Percentiles rank a stretch among this genome's conserved stretches.
Evolutionary conservation across 2,113 vertebrate genomes (phyloP).

Genomic region (Gyps fulvus): DNA sequence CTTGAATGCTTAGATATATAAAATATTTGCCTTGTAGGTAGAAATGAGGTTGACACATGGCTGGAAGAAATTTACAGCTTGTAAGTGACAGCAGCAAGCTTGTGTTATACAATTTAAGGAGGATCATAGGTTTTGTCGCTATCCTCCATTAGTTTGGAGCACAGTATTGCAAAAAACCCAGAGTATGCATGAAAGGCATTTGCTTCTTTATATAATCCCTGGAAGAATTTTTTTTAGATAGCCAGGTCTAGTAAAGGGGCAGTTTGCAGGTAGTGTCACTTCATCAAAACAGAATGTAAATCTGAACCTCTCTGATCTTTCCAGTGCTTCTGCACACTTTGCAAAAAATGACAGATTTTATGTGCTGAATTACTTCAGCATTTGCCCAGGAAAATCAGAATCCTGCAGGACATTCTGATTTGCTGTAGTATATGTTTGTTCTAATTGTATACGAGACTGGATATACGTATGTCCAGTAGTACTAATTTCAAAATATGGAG

Average conservation of each 20-base stretch:
- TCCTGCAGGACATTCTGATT: neutral
- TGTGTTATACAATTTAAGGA: neutral
- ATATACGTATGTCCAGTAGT: neutral
- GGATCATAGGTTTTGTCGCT: neutral
- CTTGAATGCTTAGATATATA: constrained; percentile 24
- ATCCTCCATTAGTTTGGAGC: neutral
- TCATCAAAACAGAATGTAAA: neutral
- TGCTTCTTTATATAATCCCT: neutral
- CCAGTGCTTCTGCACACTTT: neutral
- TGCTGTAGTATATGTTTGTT: neutral
- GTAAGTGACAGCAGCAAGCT: neutral
- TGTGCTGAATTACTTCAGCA: neutral
- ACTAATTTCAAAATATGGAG: neutral
- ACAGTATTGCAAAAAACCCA: neutral
- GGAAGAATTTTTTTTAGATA: neutral
- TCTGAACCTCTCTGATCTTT: neutral
- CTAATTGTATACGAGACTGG: neutral
- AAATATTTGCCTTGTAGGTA: constrained; percentile 12
- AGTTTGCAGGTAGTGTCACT: neutral
- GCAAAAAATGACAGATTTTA: neutral
- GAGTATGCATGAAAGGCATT: neutral
- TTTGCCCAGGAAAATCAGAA: neutral
- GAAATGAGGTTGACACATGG: neutral
- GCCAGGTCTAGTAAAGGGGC: neutral
- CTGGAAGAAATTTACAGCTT: neutral